Base-by-base conservation (phyloP, 2,797 vertebrate genomes). In the Myotis daubentonii region DNA sequence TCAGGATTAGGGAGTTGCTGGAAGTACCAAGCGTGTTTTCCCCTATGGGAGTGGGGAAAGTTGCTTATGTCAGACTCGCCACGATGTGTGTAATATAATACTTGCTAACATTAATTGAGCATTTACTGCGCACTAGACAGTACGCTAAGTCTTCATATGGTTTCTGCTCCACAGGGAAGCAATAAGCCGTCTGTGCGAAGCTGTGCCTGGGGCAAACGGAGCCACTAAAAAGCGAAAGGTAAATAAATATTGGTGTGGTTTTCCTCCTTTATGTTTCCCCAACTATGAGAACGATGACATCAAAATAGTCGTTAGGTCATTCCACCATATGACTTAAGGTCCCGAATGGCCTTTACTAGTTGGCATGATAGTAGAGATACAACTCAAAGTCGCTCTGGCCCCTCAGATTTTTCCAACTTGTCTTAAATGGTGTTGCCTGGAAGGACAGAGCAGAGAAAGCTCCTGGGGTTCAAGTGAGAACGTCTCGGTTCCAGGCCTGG, bases 141-240 rank as follows among this genome's bases (percentile, higher is more conserved):
- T 16, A 49, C 71, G 78, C 96, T 97, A 96, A 97, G 91, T 81
- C 89, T 94, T 96, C 96, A 82, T 95, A 20, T 85, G 93, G 87
- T 98, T 94, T 98, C 17, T 96, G 88, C 97, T 98, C 78, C 97
- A 53, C 97, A 99, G 99, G 98, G 99, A 99, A 98, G 99, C 99
- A 96, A 99, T 99, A 98, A 99, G 99, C 95, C 98, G 99, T 53
- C 98, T 99, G 92, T 99, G 99, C 98, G 99, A 99, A 97, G 99
- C 98, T 96, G 98, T 98, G 22, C 98, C 98, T 6, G 98, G 98
- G 95, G 97, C 98, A 95, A 99, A 98, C 47, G 98, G 98, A 97
- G 97, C 98, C 94, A 87, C 98, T 96, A 99, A 98, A 97, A 99
- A 98, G 92, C 97, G 99, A 96, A 99, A 98, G 99, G 99, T 99